Percentiles rank a stretch among this genome's conserved stretches.
Conservation (phyloP, 2,888 invertebrate genomes). For the Thumatha senex region DNA sequence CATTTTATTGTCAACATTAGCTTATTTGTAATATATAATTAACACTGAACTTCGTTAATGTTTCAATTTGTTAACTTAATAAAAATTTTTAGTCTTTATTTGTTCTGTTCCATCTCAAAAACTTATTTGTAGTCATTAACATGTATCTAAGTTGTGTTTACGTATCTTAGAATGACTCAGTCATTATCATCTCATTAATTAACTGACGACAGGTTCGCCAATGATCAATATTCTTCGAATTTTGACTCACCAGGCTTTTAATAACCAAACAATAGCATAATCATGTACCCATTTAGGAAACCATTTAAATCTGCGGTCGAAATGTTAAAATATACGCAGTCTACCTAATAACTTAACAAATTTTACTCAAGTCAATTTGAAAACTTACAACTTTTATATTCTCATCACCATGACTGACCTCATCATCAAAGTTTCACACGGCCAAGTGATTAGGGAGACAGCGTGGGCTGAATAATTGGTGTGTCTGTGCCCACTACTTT, state of each 20-base stretch:
- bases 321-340: background rate
- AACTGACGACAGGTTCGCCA: background rate
- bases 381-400: conserved; percentile 4
- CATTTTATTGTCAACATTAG: background rate
- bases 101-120: background rate
- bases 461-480: conserved; percentile 40
- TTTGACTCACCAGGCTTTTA: background rate
- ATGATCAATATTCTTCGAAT: background rate
- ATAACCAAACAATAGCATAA: background rate
- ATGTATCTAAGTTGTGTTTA: background rate
- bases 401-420: conserved; percentile 12
- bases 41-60: background rate
- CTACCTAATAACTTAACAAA: background rate
- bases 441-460: conserved; percentile 27
- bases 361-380: conserved; percentile 10
- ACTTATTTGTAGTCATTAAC: background rate
- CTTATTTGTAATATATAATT: background rate
- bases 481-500: conserved; percentile 50
- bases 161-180: background rate
- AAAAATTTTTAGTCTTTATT: background rate
- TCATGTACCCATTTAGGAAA: too few relatives aligned
- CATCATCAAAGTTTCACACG: conserved; percentile 32
- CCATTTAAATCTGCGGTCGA: background rate
- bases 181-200: background rate
- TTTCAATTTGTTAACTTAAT: background rate